Conservation (phyloP, 2,113 vertebrate species). For the Donacobius atricapilla region DNA sequence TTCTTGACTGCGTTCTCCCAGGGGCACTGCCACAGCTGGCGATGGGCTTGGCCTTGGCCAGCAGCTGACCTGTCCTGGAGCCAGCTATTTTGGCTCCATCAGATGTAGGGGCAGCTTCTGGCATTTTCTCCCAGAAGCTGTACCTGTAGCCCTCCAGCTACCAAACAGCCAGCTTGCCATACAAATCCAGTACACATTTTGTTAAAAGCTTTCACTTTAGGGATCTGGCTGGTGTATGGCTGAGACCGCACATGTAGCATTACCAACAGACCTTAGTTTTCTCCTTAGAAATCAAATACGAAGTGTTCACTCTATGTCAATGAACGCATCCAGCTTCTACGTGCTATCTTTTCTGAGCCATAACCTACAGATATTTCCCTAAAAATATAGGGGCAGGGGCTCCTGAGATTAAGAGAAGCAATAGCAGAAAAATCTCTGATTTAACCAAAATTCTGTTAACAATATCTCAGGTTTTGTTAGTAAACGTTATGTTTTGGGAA, state of each 20-base stretch:
- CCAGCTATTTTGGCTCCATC: neutral
- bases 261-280: neutral
- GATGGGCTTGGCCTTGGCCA: neutral
- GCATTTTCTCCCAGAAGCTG: neutral
- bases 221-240: neutral
- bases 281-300: neutral
- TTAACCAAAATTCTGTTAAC: neutral
- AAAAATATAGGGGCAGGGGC: neutral
- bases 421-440: neutral
- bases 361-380: neutral
- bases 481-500: neutral
- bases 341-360: neutral
- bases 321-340: neutral
- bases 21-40: neutral
- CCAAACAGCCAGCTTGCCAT: neutral
- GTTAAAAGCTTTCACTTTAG: neutral
- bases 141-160: rapidly evolving
- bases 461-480: neutral
- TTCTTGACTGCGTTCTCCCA: neutral
- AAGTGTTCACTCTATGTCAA: neutral
- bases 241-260: neutral
- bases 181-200: neutral
- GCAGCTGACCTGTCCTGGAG: rapidly evolving
- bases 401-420: neutral
- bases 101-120: neutral